These are phyloP conservation scores for Sycon ciliatum DNA, from an alignment of 37 sponge, comb jelly and placozoan genomes.

Conservation along the genomic window DNA sequence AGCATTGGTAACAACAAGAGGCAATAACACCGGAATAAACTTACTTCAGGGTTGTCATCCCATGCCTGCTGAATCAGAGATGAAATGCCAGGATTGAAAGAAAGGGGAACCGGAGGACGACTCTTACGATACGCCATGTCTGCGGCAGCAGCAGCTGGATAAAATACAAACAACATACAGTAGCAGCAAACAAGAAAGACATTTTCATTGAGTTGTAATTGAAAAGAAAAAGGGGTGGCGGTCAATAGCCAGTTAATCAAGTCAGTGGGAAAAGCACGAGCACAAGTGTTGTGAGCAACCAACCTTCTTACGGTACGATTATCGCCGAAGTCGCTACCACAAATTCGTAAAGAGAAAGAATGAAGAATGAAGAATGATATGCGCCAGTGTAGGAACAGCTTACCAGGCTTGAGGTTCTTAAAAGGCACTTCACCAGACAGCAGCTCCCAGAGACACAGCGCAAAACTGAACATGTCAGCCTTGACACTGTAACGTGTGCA, in stretches of 20 bases:
- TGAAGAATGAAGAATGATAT: too few relatives aligned
- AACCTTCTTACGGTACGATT: not conserved
- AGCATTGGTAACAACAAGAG: not conserved
- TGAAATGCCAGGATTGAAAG: slow-evolving; percentile 19
- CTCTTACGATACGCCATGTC: slow-evolving; percentile 49
- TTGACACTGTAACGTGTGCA: slow-evolving; percentile 32
- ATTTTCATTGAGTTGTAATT: too few relatives aligned
- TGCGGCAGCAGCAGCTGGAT: slow-evolving; percentile 36
- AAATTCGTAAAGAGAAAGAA: too few relatives aligned
- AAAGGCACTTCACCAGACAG: slow-evolving; percentile 43
- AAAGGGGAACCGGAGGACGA: slow-evolving; percentile 31
- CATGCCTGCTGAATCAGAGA: slow-evolving; percentile 30
- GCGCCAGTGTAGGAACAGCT: too few relatives aligned
- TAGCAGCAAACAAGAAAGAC: too few relatives aligned
- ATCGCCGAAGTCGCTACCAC: too few relatives aligned
- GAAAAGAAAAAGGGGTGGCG: not conserved
- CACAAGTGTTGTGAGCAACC: not conserved
- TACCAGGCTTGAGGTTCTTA: slow-evolving; percentile 43
- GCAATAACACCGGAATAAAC: not conserved
- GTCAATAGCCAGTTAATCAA: not conserved
- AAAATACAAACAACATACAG: not conserved
- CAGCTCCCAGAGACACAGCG: slow-evolving; percentile 39
- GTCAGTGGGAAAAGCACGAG: not conserved
- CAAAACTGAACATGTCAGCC: slow-evolving; percentile 44
- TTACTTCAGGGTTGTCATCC: slow-evolving; percentile 32